phyloP scores from a whole-genome alignment of 2,888 invertebrate species.

The Idaea dimidiata region DNA sequence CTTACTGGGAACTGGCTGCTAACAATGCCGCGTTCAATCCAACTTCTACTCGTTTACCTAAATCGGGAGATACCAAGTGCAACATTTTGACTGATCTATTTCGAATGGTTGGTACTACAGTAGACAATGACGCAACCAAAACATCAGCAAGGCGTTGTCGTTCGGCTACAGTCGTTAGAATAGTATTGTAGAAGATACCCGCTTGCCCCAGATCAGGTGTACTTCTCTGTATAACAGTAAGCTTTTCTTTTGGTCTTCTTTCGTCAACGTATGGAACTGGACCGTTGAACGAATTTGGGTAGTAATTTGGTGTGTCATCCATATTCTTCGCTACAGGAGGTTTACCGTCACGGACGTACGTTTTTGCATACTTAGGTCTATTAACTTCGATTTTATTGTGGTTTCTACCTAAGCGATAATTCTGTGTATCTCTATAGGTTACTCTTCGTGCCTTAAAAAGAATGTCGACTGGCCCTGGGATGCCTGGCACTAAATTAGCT shows the following conservation, averaged over 20 bases:
- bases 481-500: slow-evolving; percentile 61
- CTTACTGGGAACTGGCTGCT: background rate
- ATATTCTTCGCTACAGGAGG: slow-evolving; percentile 88
- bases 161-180: slow-evolving; percentile 30
- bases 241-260: slow-evolving; percentile 37
- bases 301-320: slow-evolving; percentile 94
- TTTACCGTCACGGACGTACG: slow-evolving; percentile 71
- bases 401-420: slow-evolving; percentile 56
- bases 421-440: slow-evolving; percentile 53
- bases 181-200: slow-evolving; percentile 84
- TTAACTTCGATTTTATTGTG: slow-evolving; percentile 55
- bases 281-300: slow-evolving; percentile 95
- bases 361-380: slow-evolving; percentile 45
- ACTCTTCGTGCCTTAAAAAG: slow-evolving; percentile 50
- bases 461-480: slow-evolving; percentile 53
- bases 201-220: slow-evolving; percentile 79
- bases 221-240: slow-evolving; percentile 38
- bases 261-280: slow-evolving; percentile 83
- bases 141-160: slow-evolving; percentile 29
- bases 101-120: slow-evolving; percentile 21
- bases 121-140: slow-evolving; percentile 14
- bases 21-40: background rate
- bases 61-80: background rate
- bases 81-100: slow-evolving; percentile 8
- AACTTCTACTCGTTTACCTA: background rate